Percentiles rank a stretch among this genome's conserved stretches.
Evolutionary conservation across 2,113 vertebrate genomes (phyloP).

Genomic region (Redunca redunca): DNA sequence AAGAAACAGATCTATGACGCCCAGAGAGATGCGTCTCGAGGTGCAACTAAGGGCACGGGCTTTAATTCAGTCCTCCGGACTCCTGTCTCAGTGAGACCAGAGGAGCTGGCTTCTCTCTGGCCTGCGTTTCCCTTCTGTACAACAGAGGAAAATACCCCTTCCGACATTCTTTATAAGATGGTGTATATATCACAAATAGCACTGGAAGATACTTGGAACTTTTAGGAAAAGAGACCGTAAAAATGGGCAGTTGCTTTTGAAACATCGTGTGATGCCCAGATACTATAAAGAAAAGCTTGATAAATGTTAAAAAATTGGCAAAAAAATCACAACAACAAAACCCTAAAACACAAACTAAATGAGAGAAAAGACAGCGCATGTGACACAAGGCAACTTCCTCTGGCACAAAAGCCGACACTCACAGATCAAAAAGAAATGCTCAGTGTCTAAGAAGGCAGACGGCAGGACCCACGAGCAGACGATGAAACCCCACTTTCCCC

Average conservation of each 20-base stretch:
- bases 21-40: neutral
- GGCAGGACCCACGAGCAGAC: neutral
- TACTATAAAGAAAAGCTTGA: neutral
- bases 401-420: neutral
- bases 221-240: neutral
- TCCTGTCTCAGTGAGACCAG: neutral
- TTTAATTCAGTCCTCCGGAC: too few relatives aligned
- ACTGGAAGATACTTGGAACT: neutral
- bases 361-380: neutral
- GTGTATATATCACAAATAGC: neutral
- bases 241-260: neutral
- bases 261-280: neutral
- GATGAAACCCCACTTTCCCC: neutral
- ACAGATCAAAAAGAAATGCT: neutral
- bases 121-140: neutral
- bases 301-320: neutral
- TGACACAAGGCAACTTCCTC: neutral
- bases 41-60: too few relatives aligned
- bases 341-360: neutral
- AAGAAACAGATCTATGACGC: neutral
- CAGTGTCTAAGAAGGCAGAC: neutral
- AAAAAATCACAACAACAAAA: neutral
- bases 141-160: neutral
- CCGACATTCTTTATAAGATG: neutral
- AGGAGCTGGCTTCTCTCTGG: neutral